Conservation (phyloP, 2,113 vertebrate species). For the mouse (Mus musculus) region DNA sequence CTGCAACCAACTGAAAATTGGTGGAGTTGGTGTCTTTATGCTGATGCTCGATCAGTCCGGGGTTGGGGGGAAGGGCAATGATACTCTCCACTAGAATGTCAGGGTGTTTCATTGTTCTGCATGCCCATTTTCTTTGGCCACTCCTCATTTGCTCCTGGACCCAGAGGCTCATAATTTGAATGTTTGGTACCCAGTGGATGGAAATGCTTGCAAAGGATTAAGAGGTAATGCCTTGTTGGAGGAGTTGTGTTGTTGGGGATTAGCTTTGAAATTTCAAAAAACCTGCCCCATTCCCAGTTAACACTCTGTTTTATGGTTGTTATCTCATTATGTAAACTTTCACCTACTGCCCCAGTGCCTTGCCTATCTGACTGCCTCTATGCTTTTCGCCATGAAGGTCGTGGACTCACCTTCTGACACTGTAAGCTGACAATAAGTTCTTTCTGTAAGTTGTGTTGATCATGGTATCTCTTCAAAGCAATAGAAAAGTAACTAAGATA, state of each 20-base stretch:
- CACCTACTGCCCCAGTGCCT: background rate
- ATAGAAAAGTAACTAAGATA: background rate
- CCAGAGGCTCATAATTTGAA: too few relatives aligned
- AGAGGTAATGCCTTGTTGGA: background rate
- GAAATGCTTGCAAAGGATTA: background rate
- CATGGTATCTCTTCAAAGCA: background rate
- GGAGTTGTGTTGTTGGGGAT: background rate
- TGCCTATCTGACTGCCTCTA: background rate
- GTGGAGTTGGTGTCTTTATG: background rate
- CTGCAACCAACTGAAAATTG: background rate
- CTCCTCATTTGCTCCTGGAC: background rate
- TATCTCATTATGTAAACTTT: background rate
- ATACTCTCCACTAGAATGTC: background rate
- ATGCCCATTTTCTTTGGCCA: background rate
- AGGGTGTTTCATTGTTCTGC: background rate
- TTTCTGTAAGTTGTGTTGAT: background rate
- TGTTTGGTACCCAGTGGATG: background rate
- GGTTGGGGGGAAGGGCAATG: rapidly evolving
- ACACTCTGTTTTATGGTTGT: background rate
- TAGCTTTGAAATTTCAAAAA: background rate
- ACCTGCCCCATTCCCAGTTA: background rate
- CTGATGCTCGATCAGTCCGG: too few relatives aligned
- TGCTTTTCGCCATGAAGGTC: too few relatives aligned
- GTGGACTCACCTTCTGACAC: background rate
- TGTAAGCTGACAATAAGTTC: background rate